Evolutionary conservation across 2,113 vertebrate genomes (phyloP), one percentile per base, ranked within the genome.

Genomic region (Lophius piscatorius): DNA sequence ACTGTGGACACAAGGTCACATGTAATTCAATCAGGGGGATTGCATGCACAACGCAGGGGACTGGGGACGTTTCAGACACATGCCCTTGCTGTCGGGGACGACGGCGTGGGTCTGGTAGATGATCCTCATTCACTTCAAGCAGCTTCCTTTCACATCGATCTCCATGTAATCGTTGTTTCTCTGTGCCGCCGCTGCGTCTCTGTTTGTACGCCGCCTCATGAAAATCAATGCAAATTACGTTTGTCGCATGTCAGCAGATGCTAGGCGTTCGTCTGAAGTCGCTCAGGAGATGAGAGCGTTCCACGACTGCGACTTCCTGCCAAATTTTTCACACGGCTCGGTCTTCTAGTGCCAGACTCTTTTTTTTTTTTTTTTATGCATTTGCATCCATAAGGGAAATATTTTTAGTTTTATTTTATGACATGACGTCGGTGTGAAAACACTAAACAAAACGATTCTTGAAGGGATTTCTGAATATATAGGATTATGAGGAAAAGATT

Each of bases 181-280:
- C 12, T 45, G 23, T 46, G 39, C n/a, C 1, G 22, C 6, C 33
- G 9, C 23, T 41, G 14, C 36, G 21, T n/a, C 5, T 72, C 39
- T 31, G 62, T 67, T 61, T 62, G 26, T 21, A 21, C 20, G 55
- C 29, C 23, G 23, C 59, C 76, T 69, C 28, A 70, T 35, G 44
- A 63, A 76, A 68, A 74, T 56, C 73, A 40, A 80, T 80, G 63
- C n/a, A 31, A 60, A 70, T 51, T 10, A 40, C 23, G 24, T 67
- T 73, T 51, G 18, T 29, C 26, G n/a, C 17, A 42, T 45, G 47
- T 55, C 62, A 67, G 48, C 59, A 63, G 40, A 52, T 18, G 34
- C 49, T 29, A 9, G 14, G 23, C 31, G 58, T 56, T 61, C 29
- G 44, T 51, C 24, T 31, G 41, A 26, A 65, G 44, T 38, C 9